Conservation (phyloP, 2,888 invertebrate species). For the Zaprionus lineosus region DNA sequence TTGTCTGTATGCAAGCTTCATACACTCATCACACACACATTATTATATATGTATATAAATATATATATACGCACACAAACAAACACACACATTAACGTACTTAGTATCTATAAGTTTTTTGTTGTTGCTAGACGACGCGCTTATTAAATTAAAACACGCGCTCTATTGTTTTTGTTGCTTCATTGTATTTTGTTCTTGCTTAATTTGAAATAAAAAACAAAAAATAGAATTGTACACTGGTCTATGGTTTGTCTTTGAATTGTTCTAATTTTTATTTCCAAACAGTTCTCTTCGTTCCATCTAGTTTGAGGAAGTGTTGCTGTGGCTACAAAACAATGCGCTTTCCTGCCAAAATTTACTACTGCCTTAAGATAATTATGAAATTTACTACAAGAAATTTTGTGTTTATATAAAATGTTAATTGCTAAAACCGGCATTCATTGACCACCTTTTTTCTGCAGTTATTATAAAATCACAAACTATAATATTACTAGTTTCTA, state of each 20-base stretch:
- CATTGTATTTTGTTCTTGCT: constrained; percentile 32
- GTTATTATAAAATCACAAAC: not conserved
- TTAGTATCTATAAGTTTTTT: constrained; percentile 69
- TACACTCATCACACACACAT: constrained; percentile 12
- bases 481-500: constrained; percentile 15
- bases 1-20: too few relatives aligned
- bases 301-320: constrained; percentile 42
- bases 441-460: constrained; percentile 14
- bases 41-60: constrained; percentile 15
- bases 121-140: constrained; percentile 60
- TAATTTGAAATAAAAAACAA: constrained; percentile 33
- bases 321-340: constrained; percentile 42
- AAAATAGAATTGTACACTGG: constrained; percentile 27
- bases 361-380: constrained; percentile 12
- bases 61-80: constrained; percentile 35
- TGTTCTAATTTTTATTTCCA: constrained; percentile 69
- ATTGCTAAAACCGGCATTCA: constrained; percentile 60
- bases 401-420: constrained; percentile 17
- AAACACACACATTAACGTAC: constrained; percentile 25
- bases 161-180: constrained; percentile 51
- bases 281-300: constrained; percentile 34
- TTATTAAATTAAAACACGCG: constrained; percentile 71
- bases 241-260: constrained; percentile 30
- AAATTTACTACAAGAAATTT: not conserved
- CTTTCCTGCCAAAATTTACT: constrained; percentile 1